These are phyloP conservation scores for Bruchidius siliquastri DNA, from an alignment of 2,888 invertebrate genomes.

Conservation along the genomic window DNA sequence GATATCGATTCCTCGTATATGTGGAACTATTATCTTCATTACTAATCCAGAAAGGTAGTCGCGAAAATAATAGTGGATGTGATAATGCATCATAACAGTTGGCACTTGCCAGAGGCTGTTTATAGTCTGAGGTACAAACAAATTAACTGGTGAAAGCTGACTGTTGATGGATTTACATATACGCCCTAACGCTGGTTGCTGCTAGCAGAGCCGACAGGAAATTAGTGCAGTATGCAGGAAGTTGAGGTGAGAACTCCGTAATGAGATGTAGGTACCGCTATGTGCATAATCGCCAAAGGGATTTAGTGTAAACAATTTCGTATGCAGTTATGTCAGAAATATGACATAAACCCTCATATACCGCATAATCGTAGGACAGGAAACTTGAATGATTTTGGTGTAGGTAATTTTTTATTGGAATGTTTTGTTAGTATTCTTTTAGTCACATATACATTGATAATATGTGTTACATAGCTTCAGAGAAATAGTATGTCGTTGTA, in stretches of 20 bases:
- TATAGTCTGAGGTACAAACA: neutral
- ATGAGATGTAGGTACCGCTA: neutral
- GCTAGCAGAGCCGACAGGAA: neutral
- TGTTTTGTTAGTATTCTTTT: no score
- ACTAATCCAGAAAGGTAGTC: neutral
- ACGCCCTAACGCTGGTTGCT: neutral
- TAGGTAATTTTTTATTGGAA: no score
- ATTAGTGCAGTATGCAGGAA: neutral
- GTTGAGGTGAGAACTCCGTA: neutral
- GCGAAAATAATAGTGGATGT: neutral
- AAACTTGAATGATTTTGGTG: no score
- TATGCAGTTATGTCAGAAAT: neutral
- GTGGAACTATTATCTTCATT: no score
- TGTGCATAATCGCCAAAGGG: neutral
- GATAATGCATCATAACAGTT: neutral
- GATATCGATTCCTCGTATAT: no score
- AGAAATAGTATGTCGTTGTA: no score
- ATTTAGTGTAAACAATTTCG: neutral
- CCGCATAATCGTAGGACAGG: no score
- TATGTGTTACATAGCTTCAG: no score
- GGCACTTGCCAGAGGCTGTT: neutral
- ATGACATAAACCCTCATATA: no score
- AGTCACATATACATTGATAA: no score
- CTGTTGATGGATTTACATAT: neutral
- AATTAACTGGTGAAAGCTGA: neutral